A percentile compares a stretch with the other conserved stretches of the same genome.
phyloP scores from a whole-genome alignment of 2,888 invertebrate species.

The Plebejus argus region DNA sequence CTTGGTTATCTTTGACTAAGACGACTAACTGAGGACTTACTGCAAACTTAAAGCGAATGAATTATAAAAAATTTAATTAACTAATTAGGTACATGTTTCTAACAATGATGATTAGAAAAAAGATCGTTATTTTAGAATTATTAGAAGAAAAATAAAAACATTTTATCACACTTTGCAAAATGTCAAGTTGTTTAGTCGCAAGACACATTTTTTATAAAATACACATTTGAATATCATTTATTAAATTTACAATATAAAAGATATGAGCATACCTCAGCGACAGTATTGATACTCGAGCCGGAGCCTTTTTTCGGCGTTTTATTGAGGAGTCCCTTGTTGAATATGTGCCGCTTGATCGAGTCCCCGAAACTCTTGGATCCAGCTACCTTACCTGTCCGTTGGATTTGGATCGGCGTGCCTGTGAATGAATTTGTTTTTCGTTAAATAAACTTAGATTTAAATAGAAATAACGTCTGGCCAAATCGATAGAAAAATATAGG shows the following conservation, averaged over 20 bases:
- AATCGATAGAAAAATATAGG: too few species aligned
- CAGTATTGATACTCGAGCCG: conserved; percentile 59
- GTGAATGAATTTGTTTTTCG: conserved; percentile 35
- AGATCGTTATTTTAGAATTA: background rate
- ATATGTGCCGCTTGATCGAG: conserved; percentile 92
- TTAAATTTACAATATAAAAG: background rate
- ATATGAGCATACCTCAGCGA: conserved; percentile 60
- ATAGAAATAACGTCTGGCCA: too few species aligned
- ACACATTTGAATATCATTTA: too few species aligned
- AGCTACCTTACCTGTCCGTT: conserved; percentile 81
- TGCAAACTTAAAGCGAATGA: background rate
- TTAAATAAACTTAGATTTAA: too few species aligned
- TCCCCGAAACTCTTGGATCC: conserved; percentile 87
- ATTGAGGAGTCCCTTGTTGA: conserved; percentile 84
- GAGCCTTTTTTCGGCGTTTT: conserved; percentile 78
- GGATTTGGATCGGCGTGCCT: conserved; percentile 87
- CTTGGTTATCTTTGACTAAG: background rate
- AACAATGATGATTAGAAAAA: background rate
- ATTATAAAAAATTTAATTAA: background rate
- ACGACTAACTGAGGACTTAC: background rate
- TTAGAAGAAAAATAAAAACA: background rate
- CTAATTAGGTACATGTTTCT: background rate
- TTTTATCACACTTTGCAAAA: background rate
- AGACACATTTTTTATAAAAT: too few species aligned
- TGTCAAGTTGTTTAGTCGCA: too few species aligned